Evolutionary conservation across 2,113 vertebrate species (phyloP), one percentile per base, ranked within the genome.

Genomic region (Ochotona princeps): DNA sequence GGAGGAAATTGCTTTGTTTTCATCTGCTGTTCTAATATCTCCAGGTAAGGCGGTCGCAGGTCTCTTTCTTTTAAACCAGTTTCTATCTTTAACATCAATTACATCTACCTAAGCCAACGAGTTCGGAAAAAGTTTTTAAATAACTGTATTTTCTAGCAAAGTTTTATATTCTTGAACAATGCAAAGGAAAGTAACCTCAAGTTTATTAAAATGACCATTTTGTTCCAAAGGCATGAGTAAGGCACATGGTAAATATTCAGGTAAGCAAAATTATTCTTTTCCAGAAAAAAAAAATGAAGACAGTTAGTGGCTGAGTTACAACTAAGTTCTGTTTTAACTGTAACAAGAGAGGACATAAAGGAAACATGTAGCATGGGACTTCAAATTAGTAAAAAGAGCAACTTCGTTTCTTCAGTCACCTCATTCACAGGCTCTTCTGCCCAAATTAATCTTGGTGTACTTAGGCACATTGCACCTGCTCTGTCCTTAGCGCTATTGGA

Each of bases 1-100:
- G 90, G 99, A 99, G 94, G 99, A 99, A 97, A 99, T 99, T 91
- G 99, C 99, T 88, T 98, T 99, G 97, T 99, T 99, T 98, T 99
- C 99, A 35, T 99, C 99, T 90, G 99, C 99, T 87, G 99, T 99
- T 90, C 99, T 99, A 91, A 99, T 99, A 98, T 99, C 99, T 95
- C 99, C 99, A 99, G 99, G 99, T 99, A 97, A 96, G 98, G 96
- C 69, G 57, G 7, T 54, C 87, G 35, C n/a, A 38, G 20, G 61
- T 80, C 61, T 20, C 44, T 49, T 88, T 63, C 79, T 49, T 70
- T 60, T 20, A 32, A 88, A 66, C 47, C 72, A 47, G 93, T 83
- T 82, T 44, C 66, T 84, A 3, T 89, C 61, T 66, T 83, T 92
- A 86, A 79, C n/a, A 66, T 78, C n/a, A 73, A 44, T 94, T 60